phyloP scores from a whole-genome alignment of 2,888 invertebrate genomes.

The Cosmopolites sordidus region DNA sequence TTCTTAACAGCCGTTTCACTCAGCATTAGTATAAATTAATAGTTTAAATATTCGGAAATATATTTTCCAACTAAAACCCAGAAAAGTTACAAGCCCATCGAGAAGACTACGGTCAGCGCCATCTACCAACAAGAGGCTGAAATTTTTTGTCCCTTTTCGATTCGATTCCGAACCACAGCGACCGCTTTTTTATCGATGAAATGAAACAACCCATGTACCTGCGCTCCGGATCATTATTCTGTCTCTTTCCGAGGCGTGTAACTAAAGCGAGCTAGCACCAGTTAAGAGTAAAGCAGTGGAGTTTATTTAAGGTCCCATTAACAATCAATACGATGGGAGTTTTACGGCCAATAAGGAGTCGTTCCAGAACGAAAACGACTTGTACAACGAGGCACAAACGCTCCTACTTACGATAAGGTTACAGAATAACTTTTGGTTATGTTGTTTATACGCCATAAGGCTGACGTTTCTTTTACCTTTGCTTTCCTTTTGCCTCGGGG shows the following conservation, averaged over 20 bases:
- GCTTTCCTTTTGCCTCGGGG: slow-evolving; percentile 24
- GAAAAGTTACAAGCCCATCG: too few relatives aligned
- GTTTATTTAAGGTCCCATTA: slow-evolving; percentile 35
- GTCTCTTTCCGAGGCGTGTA: slow-evolving; percentile 25
- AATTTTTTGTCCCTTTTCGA: slow-evolving; percentile 23
- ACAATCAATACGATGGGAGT: slow-evolving; percentile 51
- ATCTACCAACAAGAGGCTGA: slow-evolving; percentile 37
- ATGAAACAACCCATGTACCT: not conserved
- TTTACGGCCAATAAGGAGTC: slow-evolving; percentile 49
- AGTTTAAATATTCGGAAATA: too few relatives aligned
- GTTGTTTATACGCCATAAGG: slow-evolving; percentile 38
- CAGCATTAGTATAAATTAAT: too few relatives aligned
- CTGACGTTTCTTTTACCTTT: slow-evolving; percentile 32
- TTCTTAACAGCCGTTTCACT: too few relatives aligned
- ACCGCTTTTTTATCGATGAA: slow-evolving; percentile 33
- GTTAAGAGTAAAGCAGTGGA: slow-evolving; percentile 8
- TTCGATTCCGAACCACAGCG: slow-evolving; percentile 29
- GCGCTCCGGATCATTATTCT: slow-evolving; percentile 1
- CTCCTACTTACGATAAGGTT: slow-evolving; percentile 43
- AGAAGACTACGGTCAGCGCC: slow-evolving; percentile 31
- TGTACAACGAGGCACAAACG: slow-evolving; percentile 47
- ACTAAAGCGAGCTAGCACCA: slow-evolving; percentile 22
- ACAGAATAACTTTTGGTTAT: slow-evolving; percentile 39
- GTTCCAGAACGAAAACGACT: slow-evolving; percentile 44
- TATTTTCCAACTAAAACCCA: too few relatives aligned